Base-by-base conservation (phyloP, 2,113 vertebrate genomes). In the Phoxinus phoxinus region DNA sequence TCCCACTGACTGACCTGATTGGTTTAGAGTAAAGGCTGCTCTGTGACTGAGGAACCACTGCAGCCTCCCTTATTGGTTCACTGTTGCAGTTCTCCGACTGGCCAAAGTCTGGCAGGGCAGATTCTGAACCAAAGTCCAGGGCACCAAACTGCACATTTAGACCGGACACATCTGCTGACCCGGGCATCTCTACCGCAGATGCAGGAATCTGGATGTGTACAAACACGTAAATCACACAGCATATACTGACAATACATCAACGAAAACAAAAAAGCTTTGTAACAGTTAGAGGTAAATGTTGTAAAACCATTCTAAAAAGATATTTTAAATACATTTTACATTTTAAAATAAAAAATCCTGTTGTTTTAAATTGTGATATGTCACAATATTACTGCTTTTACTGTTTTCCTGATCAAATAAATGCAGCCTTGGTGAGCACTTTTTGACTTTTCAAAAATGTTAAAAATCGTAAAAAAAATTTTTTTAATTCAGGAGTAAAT, bases 101-200 rank as follows among this genome's bases (percentile, higher is more conserved):
- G 91, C 96, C 95, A 87, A 97, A 98, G 67, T 98, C 97, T 1
- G 95, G 92, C 59, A 98, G 89, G 0, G 96, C 92, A 0, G 97
- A 94, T 90, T 99, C 97, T 3, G 97, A 96, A 90, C 97, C 97
- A 90, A 99, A 99, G 91, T 99, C 97, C 59, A 99, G 89, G 30
- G 98, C 97, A 53, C 98, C 98, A 89, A 99, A 99, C 90, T 99
- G 98, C 89, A 99, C 96, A 90, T 99, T 98, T 83, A 99, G 94
- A 48, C 96, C 97, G 0, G 96, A 96, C 65, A 99, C 86, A 25
- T 99, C 97, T 8, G 97, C 92, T 21, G 97, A 96, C 80, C 97
- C 97, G 15, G 98, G 97, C 98, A 99, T 99, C 92, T 99, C 97
- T 84, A 99, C 98, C 3, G 98, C 98, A 41, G 97, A 97, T 58